Evolutionary conservation across 2,113 vertebrate genomes (phyloP).

Genomic region (Eptesicus fuscus): DNA sequence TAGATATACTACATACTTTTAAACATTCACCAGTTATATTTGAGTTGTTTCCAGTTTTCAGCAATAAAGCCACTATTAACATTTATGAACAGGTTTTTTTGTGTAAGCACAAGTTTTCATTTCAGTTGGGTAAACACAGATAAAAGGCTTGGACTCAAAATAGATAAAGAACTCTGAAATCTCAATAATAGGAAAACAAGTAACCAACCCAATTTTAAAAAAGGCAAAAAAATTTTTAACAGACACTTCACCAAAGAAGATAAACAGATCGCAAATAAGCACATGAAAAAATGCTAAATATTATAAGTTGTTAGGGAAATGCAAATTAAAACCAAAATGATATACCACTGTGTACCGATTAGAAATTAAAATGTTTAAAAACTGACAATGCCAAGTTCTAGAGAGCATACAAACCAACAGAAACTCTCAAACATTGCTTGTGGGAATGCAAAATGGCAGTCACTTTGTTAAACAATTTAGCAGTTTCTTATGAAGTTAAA

Average conservation of each 20-base stretch:
- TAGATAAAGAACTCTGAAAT: slow-evolving; percentile 29
- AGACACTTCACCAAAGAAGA: background rate
- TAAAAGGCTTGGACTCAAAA: background rate
- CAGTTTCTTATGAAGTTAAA: slow-evolving; percentile 12
- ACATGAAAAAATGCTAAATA: background rate
- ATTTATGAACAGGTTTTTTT: slow-evolving; percentile 5
- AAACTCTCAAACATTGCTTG: background rate
- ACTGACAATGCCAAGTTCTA: background rate
- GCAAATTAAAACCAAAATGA: slow-evolving; percentile 8
- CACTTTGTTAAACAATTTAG: background rate
- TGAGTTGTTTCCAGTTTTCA: background rate
- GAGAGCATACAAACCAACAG: background rate
- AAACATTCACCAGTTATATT: background rate
- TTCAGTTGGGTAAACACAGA: slow-evolving; percentile 23
- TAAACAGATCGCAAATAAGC: background rate
- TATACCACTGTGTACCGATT: background rate
- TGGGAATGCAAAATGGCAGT: background rate
- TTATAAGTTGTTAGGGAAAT: background rate
- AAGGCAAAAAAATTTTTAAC: slow-evolving; percentile 13
- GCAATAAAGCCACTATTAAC: background rate
- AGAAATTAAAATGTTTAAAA: background rate
- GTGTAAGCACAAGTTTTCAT: background rate
- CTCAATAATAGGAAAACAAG: background rate
- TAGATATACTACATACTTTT: background rate
- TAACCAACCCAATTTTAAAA: background rate